These are phyloP conservation scores for Ptilodon capucinus DNA, from an alignment of 2,888 invertebrate species.

Conservation along the genomic window DNA sequence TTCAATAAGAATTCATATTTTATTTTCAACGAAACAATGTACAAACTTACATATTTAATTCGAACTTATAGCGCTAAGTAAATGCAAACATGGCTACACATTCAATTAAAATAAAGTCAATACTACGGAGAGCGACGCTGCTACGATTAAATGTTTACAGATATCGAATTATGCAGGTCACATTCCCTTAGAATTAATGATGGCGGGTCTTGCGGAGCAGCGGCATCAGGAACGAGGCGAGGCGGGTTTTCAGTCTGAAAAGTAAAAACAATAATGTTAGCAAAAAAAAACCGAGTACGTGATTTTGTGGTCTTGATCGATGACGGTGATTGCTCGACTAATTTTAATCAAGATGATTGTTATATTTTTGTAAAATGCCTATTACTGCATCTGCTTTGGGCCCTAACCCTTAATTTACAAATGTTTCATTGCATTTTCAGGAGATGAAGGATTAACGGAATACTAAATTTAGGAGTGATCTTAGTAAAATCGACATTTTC, in stretches of 20 bases:
- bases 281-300: neutral
- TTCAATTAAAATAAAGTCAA: conserved; percentile 1
- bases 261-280: conserved; percentile 27
- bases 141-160: conserved; percentile 6
- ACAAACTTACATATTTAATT: conserved; percentile 51
- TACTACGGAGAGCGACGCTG: neutral
- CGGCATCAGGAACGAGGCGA: conserved; percentile 79
- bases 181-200: conserved; percentile 38
- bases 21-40: conserved; percentile 79
- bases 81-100: conserved; percentile 62
- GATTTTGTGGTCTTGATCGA: neutral
- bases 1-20: conserved; percentile 77
- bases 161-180: neutral
- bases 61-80: conserved; percentile 52
- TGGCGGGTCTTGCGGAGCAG: conserved; percentile 72
- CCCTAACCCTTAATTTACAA: too few relatives aligned
- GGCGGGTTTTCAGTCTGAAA: conserved; percentile 77
- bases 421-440: too few relatives aligned
- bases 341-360: too few relatives aligned
- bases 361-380: too few relatives aligned
- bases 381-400: too few relatives aligned
- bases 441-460: too few relatives aligned
- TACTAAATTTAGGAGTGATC: too few relatives aligned
- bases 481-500: too few relatives aligned
- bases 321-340: too few relatives aligned